These are phyloP conservation scores for Scaptomyza flava DNA, from an alignment of 2,888 invertebrate genomes.

Conservation along the genomic window DNA sequence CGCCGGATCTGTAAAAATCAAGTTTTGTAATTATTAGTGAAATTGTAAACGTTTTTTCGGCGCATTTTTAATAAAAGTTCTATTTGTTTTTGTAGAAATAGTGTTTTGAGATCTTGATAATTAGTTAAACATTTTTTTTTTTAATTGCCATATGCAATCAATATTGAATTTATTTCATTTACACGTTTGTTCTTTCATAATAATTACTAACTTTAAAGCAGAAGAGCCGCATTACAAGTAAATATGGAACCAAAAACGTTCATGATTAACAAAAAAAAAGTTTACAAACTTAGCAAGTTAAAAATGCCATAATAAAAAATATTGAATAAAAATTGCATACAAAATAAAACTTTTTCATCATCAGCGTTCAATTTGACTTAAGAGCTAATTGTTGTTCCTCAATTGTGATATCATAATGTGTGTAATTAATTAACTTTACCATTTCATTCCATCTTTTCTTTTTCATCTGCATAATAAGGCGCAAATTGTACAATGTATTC, in stretches of 20 bases:
- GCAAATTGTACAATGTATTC: conserved; percentile 37
- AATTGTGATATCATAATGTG: conserved; percentile 41
- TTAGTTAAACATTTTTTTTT: neutral
- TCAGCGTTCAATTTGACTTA: conserved; percentile 44
- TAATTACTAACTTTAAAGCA: conserved; percentile 1
- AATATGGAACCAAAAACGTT: conserved; percentile 16
- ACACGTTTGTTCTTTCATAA: conserved; percentile 10
- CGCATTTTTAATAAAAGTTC: conserved; percentile 67
- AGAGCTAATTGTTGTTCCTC: conserved; percentile 54
- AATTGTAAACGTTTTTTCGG: conserved; percentile 71
- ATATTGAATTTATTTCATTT: conserved; percentile 41
- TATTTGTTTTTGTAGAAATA: conserved; percentile 42
- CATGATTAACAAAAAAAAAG: conserved; percentile 23
- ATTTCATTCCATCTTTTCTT: conserved; percentile 26
- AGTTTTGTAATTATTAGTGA: conserved; percentile 71
- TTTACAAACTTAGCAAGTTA: conserved; percentile 29
- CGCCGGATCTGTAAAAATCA: conserved; percentile 49
- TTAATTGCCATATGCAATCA: conserved; percentile 18
- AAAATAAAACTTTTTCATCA: neutral
- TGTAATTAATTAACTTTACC: conserved; percentile 20
- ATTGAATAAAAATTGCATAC: conserved; percentile 9
- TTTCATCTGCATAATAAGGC: conserved; percentile 46
- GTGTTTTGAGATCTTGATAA: neutral
- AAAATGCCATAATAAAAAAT: conserved; percentile 44
- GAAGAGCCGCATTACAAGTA: conserved; percentile 13